Percentiles rank a stretch among this genome's conserved stretches.
Conservation (phyloP, 2,888 invertebrate species). For the Calliopum simillimum region DNA sequence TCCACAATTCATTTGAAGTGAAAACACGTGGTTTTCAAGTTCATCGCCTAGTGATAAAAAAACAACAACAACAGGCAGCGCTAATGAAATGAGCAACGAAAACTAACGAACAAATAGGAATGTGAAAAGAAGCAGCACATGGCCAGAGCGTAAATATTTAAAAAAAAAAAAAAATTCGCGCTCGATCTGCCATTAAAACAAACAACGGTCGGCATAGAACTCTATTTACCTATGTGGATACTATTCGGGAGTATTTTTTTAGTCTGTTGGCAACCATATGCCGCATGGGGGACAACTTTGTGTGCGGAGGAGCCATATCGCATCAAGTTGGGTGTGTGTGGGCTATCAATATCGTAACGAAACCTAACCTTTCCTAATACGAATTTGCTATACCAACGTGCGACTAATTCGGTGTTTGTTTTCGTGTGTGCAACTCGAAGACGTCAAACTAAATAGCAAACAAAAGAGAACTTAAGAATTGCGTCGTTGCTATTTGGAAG, state of each 20-base stretch:
- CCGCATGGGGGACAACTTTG: not conserved
- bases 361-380: constrained; percentile 63
- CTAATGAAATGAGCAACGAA: not conserved
- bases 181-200: not conserved
- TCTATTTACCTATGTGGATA: not conserved
- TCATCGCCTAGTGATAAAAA: constrained; percentile 42
- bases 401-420: not conserved
- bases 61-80: constrained; percentile 26
- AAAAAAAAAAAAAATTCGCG: not conserved
- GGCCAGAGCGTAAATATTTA: not conserved
- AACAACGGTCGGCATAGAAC: not conserved
- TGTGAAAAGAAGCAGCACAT: not conserved
- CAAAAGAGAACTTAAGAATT: constrained; percentile 41
- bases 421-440: not conserved
- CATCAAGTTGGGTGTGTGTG: not conserved
- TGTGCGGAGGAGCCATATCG: not conserved
- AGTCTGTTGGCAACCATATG: not conserved
- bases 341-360: constrained; percentile 33
- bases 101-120: not conserved
- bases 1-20: constrained; percentile 42
- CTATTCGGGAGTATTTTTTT: not conserved
- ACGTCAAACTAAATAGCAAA: constrained; percentile 5
- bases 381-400: constrained; percentile 29
- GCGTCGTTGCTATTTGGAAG: constrained; percentile 48
- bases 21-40: constrained; percentile 61